phyloP scores from a whole-genome alignment of 2,888 invertebrate genomes.

The Bellardia pandia region DNA sequence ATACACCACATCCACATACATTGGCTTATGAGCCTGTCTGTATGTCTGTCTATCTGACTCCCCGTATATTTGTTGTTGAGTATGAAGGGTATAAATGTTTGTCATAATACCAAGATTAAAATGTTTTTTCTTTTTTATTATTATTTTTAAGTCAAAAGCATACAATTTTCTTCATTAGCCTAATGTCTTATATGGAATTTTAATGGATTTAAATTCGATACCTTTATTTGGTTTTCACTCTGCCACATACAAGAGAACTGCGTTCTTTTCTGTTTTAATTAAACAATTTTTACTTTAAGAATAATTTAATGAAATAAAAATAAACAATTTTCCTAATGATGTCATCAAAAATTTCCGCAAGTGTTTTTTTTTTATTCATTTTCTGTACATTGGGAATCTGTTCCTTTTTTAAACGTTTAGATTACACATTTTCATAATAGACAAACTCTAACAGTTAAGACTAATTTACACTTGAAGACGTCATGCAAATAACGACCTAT shows the following conservation, averaged over 20 bases:
- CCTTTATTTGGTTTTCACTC: conserved; percentile 21
- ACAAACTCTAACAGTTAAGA: neutral
- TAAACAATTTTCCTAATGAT: conserved; percentile 16
- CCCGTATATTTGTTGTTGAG: neutral
- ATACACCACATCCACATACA: neutral
- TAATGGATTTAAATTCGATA: conserved; percentile 66
- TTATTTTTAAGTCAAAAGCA: conserved; percentile 16
- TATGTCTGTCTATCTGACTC: neutral
- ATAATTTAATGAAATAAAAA: conserved; percentile 38
- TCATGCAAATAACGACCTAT: neutral
- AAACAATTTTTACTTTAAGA: conserved; percentile 8
- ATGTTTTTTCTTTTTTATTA: conserved; percentile 18
- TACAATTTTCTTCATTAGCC: conserved; percentile 55
- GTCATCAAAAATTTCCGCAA: conserved; percentile 12
- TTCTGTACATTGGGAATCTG: neutral
- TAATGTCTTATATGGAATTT: conserved; percentile 49
- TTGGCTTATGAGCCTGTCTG: conserved; percentile 20
- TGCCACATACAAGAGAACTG: too few species aligned
- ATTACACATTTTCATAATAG: neutral
- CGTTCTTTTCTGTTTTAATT: neutral
- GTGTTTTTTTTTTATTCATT: neutral
- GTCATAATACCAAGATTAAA: conserved; percentile 33
- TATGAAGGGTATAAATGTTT: conserved; percentile 9
- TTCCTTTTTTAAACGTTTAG: neutral
- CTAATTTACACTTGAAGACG: neutral